These are phyloP conservation scores for Scotopteryx bipunctaria DNA, from an alignment of 2,888 invertebrate species.

Conservation along the genomic window DNA sequence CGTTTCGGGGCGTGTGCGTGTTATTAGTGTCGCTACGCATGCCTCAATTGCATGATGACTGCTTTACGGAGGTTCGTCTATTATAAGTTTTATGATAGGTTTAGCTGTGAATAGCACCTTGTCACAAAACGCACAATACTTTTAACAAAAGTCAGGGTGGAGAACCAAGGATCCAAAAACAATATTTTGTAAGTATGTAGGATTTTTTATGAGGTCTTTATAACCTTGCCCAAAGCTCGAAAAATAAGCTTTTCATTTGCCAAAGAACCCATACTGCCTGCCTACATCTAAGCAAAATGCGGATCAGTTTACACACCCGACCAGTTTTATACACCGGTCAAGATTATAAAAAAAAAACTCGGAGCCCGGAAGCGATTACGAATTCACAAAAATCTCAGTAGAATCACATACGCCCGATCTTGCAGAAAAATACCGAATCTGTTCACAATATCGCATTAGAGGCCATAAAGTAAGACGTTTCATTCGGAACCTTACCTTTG, in stretches of 20 bases:
- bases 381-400: constrained; percentile 35
- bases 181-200: neutral
- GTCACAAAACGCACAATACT: constrained; percentile 1
- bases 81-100: constrained; percentile 33
- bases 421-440: constrained; percentile 54
- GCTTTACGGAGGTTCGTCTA: constrained; percentile 17
- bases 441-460: constrained; percentile 55
- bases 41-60: constrained; percentile 28
- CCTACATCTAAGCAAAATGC: constrained; percentile 9
- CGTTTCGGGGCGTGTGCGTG: constrained; percentile 12
- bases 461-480: constrained; percentile 58
- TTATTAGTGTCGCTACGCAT: constrained; percentile 20
- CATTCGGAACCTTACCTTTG: constrained; percentile 58
- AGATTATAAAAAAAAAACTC: constrained; percentile 28
- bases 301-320: constrained; percentile 21
- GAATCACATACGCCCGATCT: constrained; percentile 40
- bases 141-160: neutral
- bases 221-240: neutral
- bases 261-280: constrained; percentile 3
- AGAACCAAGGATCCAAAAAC: neutral
- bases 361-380: constrained; percentile 32
- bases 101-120: constrained; percentile 15
- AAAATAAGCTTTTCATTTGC: constrained; percentile 7
- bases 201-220: neutral
- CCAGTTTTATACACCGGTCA: constrained; percentile 33